These are phyloP conservation scores for Toxostoma redivivum DNA, from an alignment of 2,113 vertebrate species.

Conservation along the genomic window DNA sequence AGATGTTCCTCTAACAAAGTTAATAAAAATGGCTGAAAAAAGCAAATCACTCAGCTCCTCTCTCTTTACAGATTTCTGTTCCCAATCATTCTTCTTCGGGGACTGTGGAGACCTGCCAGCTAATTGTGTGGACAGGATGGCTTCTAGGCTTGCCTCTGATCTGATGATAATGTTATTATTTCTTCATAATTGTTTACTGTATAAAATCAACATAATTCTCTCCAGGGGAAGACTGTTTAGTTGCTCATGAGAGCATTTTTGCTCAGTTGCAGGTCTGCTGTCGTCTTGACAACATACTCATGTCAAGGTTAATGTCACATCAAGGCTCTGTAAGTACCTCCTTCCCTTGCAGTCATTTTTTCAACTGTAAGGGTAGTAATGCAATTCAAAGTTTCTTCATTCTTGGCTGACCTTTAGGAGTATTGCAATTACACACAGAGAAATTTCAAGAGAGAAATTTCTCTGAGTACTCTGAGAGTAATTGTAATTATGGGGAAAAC, in stretches of 20 bases:
- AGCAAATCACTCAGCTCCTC: not conserved
- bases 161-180: slow-evolving; percentile 35
- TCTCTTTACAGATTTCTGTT: slow-evolving; percentile 27
- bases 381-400: slow-evolving; percentile 6
- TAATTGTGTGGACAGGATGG: slow-evolving; percentile 21
- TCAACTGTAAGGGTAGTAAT: not conserved
- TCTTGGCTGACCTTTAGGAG: not conserved
- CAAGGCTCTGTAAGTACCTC: not conserved
- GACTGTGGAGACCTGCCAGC: not conserved
- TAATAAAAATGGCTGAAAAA: slow-evolving; percentile 25
- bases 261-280: slow-evolving; percentile 6
- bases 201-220: slow-evolving; percentile 31
- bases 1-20: not conserved
- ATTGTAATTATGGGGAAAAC: not conserved
- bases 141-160: slow-evolving; percentile 40
- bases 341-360: not conserved
- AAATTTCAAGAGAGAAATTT: not conserved
- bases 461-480: not conserved
- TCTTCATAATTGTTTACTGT: slow-evolving; percentile 54
- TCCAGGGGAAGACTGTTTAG: slow-evolving; percentile 19
- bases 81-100: not conserved
- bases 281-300: slow-evolving; percentile 8
- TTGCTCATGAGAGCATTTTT: not conserved
- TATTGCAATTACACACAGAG: not conserved
- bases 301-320: slow-evolving; percentile 12